phyloP scores from a whole-genome alignment of 35 echinoderm and acorn worm species.

The Apostichopus californicus region DNA sequence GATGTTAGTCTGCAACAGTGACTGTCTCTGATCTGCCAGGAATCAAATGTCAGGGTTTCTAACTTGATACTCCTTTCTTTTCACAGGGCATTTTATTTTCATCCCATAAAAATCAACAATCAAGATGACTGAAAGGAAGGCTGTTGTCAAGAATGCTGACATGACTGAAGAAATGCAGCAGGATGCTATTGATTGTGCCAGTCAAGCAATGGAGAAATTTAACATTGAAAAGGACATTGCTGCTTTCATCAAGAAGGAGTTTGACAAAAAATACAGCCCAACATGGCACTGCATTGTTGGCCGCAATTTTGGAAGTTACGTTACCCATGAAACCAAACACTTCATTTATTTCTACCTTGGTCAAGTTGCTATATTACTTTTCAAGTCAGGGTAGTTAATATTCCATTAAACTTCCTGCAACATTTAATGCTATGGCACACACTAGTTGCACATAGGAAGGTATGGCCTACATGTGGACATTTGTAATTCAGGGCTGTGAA shows the following conservation, averaged over 20 bases:
- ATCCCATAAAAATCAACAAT: background rate
- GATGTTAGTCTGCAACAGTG: too few relatives aligned
- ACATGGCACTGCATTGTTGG: slow-evolving; percentile 99
- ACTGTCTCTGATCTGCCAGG: too few relatives aligned
- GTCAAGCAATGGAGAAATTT: slow-evolving; percentile 93
- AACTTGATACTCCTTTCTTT: too few relatives aligned
- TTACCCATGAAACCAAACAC: slow-evolving; percentile 98
- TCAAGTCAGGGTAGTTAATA: slow-evolving; percentile 83
- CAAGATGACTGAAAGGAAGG: slow-evolving; percentile 97
- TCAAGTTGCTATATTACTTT: slow-evolving; percentile 86
- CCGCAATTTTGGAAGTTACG: slow-evolving; percentile 96
- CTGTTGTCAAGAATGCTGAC: slow-evolving; percentile 96
- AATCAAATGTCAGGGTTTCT: too few relatives aligned
- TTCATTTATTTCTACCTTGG: slow-evolving; percentile 99
- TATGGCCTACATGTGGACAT: too few relatives aligned
- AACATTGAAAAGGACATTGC: slow-evolving; percentile 99
- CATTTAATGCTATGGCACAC: too few relatives aligned
- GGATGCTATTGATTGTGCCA: slow-evolving; percentile 92
- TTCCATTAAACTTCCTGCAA: too few relatives aligned
- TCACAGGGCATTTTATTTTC: too few relatives aligned
- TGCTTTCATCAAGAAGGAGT: slow-evolving; percentile 96
- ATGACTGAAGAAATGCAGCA: slow-evolving; percentile 97
- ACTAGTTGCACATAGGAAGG: too few relatives aligned
- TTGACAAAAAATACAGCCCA: slow-evolving; percentile 98
- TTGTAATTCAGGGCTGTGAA: too few relatives aligned